Conservation (phyloP, 2,888 invertebrate species). For the Monoplex corrugatus region DNA sequence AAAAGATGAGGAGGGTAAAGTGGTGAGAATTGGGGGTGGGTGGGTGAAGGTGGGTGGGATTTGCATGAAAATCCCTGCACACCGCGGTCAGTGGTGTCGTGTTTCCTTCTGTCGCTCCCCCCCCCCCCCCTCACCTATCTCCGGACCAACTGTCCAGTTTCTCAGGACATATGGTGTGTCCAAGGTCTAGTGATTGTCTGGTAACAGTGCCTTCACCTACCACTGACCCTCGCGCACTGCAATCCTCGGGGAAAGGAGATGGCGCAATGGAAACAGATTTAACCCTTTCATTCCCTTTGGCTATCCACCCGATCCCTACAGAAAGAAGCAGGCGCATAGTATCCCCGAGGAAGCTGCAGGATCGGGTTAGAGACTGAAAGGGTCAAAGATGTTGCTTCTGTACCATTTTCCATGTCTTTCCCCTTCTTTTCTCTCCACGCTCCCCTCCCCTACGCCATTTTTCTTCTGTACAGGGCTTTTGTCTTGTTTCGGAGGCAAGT, state of each 20-base stretch:
- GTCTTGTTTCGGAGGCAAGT: neutral
- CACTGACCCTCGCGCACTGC: slow-evolving; percentile 35
- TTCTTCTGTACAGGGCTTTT: neutral
- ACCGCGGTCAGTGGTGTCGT: slow-evolving; percentile 6
- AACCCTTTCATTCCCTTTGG: no score
- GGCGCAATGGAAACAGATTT: slow-evolving; percentile 30
- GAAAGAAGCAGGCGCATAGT: no score
- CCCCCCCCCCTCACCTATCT: neutral
- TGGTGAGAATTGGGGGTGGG: no score
- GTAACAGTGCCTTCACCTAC: slow-evolving; percentile 39
- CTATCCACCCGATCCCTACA: no score
- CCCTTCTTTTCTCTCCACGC: neutral
- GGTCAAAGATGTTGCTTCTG: no score
- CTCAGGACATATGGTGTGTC: slow-evolving; percentile 36
- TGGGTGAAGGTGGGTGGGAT: neutral
- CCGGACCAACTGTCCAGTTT: neutral
- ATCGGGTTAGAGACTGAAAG: no score
- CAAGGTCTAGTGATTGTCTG: slow-evolving; percentile 28
- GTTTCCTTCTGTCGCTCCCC: neutral
- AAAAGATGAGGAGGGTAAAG: no score
- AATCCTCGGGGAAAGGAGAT: neutral
- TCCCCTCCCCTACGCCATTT: neutral
- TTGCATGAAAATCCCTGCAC: slow-evolving; percentile 2
- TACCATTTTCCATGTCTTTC: neutral
- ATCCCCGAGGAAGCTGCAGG: no score